Evolutionary conservation across 2,888 invertebrate genomes (phyloP).

Genomic region (Drosophila vallismaia): DNA sequence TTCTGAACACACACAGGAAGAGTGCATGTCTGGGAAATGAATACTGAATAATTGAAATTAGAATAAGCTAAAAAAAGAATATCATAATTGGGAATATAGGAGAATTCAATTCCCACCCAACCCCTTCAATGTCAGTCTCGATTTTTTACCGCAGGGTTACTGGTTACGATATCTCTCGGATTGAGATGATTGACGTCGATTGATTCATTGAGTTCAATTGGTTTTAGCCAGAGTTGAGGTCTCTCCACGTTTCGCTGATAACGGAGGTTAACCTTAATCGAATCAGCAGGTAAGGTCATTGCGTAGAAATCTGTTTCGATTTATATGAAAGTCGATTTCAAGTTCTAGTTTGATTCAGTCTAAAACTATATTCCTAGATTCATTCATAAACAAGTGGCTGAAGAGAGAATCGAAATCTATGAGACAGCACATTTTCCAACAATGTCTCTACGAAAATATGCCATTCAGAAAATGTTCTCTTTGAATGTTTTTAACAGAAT

Average conservation of each 20-base stretch:
- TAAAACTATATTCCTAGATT: conserved; percentile 13
- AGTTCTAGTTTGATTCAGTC: conserved; percentile 19
- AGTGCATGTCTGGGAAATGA: conserved; percentile 61
- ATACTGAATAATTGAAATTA: conserved; percentile 17
- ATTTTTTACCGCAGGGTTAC: conserved; percentile 17
- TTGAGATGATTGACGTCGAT: conserved; percentile 34
- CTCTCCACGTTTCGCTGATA: conserved; percentile 58
- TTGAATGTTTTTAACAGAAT: conserved; percentile 10
- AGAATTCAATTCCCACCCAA: conserved; percentile 7
- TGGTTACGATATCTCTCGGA: conserved; percentile 27
- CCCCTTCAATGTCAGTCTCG: conserved; percentile 24
- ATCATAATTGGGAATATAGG: conserved; percentile 31
- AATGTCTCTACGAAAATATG: not conserved
- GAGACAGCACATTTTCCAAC: conserved; percentile 19
- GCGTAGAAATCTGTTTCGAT: conserved; percentile 59
- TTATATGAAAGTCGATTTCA: conserved; percentile 17
- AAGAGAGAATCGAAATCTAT: conserved; percentile 1
- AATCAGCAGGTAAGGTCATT: conserved; percentile 53
- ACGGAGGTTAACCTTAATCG: conserved; percentile 66
- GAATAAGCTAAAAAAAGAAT: conserved; percentile 15
- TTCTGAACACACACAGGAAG: conserved; percentile 20
- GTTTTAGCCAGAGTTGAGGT: conserved; percentile 54
- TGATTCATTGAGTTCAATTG: conserved; percentile 54
- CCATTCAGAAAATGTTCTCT: conserved; percentile 19
- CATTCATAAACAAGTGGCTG: conserved; percentile 19